Evolutionary conservation across 2,113 vertebrate genomes (phyloP).

Genomic region (Lamprotornis superbus): DNA sequence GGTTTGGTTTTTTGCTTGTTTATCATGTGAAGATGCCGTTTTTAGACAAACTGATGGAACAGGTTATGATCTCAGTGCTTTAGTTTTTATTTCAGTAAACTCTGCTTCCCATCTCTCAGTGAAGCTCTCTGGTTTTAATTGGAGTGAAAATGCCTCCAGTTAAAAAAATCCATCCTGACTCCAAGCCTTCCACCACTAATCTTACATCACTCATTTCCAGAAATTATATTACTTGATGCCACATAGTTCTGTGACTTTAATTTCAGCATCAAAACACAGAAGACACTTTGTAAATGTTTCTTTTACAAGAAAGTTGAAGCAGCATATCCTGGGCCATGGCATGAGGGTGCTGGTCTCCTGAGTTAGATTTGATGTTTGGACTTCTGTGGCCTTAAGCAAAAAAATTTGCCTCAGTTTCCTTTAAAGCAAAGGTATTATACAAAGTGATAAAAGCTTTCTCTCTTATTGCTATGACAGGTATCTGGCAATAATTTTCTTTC

Average conservation of each 20-base stretch:
- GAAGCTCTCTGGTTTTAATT: neutral
- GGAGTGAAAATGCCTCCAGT: neutral
- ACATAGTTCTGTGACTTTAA: neutral
- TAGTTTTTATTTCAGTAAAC: neutral
- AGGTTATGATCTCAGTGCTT: neutral
- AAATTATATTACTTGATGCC: neutral
- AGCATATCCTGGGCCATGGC: neutral
- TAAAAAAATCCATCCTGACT: neutral
- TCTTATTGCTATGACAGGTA: neutral
- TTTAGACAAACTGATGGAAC: neutral
- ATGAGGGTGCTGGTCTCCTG: neutral
- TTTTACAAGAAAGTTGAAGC: neutral
- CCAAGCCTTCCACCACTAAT: neutral
- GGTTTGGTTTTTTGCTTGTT: neutral
- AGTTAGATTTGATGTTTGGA: neutral
- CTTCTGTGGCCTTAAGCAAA: neutral
- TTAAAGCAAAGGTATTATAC: neutral
- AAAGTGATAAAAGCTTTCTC: neutral
- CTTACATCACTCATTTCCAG: neutral
- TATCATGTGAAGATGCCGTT: neutral
- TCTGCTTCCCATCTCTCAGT: neutral
- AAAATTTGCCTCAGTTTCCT: neutral
- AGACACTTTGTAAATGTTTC: neutral
- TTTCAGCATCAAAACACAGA: neutral
- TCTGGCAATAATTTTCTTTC: neutral